Conservation (phyloP, 1,140 invertebrate species). For the Stegodyphus dumicola region DNA sequence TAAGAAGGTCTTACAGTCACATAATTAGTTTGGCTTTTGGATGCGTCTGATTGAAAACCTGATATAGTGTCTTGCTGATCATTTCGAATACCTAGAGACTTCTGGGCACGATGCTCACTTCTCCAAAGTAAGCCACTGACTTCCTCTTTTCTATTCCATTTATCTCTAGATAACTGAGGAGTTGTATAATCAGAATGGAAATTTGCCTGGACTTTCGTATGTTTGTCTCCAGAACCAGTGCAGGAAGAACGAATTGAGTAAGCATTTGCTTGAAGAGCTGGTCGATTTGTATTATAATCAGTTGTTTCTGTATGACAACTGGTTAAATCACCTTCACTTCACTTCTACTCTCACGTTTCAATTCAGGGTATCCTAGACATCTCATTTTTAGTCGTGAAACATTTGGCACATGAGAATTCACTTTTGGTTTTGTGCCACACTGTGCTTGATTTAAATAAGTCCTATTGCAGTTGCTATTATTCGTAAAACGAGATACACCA, state of each 20-base stretch:
- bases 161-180: background rate
- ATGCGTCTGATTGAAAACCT: constrained; percentile 8
- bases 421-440: constrained; percentile 33
- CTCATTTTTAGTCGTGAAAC: constrained; percentile 36
- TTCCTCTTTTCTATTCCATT: background rate
- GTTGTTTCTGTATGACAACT: constrained; percentile 36
- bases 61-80: background rate
- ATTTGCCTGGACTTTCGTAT: background rate
- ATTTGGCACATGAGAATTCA: background rate
- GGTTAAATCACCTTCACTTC: constrained; percentile 53
- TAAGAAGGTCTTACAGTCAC: background rate
- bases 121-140: constrained; percentile 10
- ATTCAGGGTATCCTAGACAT: constrained; percentile 19
- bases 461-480: constrained; percentile 20
- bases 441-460: constrained; percentile 12
- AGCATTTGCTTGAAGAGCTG: background rate
- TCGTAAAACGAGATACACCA: constrained; percentile 22
- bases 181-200: background rate
- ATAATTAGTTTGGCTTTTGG: constrained; percentile 12
- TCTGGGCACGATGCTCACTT: background rate
- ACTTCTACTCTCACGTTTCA: constrained; percentile 53
- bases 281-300: constrained; percentile 5
- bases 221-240: background rate
- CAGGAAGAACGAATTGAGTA: background rate
- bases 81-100: background rate